Percentiles rank a stretch among this genome's conserved stretches.
phyloP scores from a whole-genome alignment of 2,113 vertebrate species.

The Mastomys coucha region DNA sequence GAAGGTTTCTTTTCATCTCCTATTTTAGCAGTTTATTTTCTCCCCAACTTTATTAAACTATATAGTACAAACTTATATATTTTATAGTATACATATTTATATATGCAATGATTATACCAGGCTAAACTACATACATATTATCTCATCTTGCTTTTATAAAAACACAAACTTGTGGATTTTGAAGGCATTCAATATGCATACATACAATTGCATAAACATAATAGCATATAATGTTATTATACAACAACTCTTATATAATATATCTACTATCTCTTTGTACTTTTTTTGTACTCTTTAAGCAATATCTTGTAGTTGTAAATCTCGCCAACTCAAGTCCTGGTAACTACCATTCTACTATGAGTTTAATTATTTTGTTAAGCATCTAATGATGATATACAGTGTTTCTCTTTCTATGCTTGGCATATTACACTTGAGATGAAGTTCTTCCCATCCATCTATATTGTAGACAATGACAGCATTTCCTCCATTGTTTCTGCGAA shows the following conservation, averaged over 20 bases:
- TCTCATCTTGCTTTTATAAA: neutral
- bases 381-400: neutral
- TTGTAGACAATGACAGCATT: neutral
- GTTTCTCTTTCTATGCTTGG: neutral
- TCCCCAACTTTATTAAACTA: neutral
- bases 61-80: neutral
- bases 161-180: neutral
- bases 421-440: neutral
- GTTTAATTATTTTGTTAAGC: neutral
- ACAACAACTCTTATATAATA: no score
- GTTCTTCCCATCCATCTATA: neutral
- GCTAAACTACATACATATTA: neutral
- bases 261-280: neutral
- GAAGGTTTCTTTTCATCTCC: neutral
- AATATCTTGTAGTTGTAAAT: neutral
- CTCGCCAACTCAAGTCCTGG: rapidly evolving
- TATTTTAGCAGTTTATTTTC: neutral
- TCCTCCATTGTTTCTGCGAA: neutral
- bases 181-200: neutral
- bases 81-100: neutral
- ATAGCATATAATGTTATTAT: no score
- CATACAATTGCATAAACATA: neutral
- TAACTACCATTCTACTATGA: neutral
- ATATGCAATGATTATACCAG: neutral
- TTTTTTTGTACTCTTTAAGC: neutral